These are phyloP conservation scores for Bubo scandiacus DNA, from an alignment of 2,113 vertebrate species.

Conservation along the genomic window DNA sequence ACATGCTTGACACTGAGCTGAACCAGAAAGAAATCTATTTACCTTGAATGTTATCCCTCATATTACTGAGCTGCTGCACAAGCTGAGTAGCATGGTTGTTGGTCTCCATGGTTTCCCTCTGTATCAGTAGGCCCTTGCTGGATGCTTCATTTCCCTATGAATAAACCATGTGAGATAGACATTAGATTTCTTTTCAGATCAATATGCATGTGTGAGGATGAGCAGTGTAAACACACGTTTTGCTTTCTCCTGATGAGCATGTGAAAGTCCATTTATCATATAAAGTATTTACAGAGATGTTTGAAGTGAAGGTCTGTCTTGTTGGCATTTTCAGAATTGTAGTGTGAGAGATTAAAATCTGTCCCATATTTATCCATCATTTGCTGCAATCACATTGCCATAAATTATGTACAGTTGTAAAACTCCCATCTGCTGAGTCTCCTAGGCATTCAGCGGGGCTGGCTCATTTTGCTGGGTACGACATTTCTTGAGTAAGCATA, in stretches of 20 bases:
- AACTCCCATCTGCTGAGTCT: background rate
- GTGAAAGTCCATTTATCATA: constrained; percentile 1
- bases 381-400: constrained; percentile 9
- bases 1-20: background rate
- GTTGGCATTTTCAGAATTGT: background rate
- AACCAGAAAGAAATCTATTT: constrained; percentile 33
- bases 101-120: constrained; percentile 79
- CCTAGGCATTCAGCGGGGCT: background rate
- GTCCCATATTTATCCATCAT: background rate
- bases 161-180: constrained; percentile 62
- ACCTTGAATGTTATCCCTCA: constrained; percentile 87
- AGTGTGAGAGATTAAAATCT: constrained; percentile 24
- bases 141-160: constrained; percentile 79
- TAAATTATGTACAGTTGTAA: constrained; percentile 6
- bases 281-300: constrained; percentile 27
- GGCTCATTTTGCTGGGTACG: background rate
- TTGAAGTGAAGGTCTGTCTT: background rate
- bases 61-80: constrained; percentile 75
- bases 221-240: constrained; percentile 28
- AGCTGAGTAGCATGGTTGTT: constrained; percentile 79
- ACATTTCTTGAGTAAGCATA: background rate
- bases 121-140: constrained; percentile 69
- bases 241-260: background rate
- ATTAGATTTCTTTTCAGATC: constrained; percentile 47
- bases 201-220: background rate